Evolutionary conservation across 2,888 invertebrate species (phyloP).

Genomic region (Pachymerium ferrugineum): DNA sequence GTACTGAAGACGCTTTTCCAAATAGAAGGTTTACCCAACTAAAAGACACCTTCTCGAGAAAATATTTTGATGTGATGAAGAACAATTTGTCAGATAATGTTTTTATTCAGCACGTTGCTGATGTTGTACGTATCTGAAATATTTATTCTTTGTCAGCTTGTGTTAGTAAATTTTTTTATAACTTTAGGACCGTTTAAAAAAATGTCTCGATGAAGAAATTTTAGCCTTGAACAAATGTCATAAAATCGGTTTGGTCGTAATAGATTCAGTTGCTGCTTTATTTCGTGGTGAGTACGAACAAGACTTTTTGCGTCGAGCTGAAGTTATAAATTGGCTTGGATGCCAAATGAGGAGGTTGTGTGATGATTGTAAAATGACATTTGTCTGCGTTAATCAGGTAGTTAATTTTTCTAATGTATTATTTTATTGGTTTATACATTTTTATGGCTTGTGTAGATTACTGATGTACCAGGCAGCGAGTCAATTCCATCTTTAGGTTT

Average conservation of each 20-base stretch:
- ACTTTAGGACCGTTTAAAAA: constrained; percentile 54
- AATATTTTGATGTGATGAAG: not conserved
- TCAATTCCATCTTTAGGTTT: constrained; percentile 44
- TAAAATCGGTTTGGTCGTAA: constrained; percentile 59
- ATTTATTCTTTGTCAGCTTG: not conserved
- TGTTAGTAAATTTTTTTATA: constrained; percentile 21
- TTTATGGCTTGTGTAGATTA: not conserved
- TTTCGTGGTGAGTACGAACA: constrained; percentile 57
- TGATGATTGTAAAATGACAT: constrained; percentile 54
- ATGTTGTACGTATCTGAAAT: constrained; percentile 49
- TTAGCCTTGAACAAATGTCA: constrained; percentile 53
- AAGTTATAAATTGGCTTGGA: constrained; percentile 56
- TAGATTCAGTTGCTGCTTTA: constrained; percentile 69
- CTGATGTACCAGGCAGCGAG: not conserved
- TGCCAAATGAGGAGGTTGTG: constrained; percentile 55
- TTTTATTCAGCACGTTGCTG: constrained; percentile 61
- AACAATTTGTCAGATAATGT: constrained; percentile 53
- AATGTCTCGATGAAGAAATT: constrained; percentile 54
- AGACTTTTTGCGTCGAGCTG: constrained; percentile 54
- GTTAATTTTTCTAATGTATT: not conserved
- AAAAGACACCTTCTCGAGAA: constrained; percentile 43
- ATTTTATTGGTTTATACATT: not conserved
- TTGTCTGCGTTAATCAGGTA: constrained; percentile 70
- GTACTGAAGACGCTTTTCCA: constrained; percentile 73
- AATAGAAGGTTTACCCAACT: constrained; percentile 59